Evolutionary conservation across 2,113 vertebrate species (phyloP).

Genomic region (Ceratotherium simum): DNA sequence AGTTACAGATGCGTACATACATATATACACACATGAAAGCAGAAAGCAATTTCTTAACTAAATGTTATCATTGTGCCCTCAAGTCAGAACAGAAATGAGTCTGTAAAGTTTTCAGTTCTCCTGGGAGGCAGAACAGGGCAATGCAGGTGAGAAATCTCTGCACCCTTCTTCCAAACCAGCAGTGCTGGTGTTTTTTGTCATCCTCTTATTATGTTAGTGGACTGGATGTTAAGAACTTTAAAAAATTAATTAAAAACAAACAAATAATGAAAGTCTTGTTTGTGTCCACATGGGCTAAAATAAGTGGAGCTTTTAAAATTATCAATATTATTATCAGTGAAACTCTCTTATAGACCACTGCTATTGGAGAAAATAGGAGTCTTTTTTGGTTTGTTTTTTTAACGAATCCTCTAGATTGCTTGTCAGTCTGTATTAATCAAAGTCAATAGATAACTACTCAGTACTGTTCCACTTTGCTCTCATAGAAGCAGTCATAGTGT

Average conservation of each 20-base stretch:
- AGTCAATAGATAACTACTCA: conserved; percentile 67
- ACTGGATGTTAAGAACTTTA: background rate
- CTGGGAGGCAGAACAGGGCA: background rate
- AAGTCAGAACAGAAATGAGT: background rate
- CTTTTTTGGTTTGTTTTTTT: conserved; percentile 30
- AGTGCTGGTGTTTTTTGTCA: background rate
- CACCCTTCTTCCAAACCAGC: background rate
- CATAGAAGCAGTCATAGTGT: conserved; percentile 58
- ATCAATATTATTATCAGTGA: background rate
- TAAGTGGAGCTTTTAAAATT: background rate
- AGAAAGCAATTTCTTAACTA: background rate
- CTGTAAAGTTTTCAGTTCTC: background rate
- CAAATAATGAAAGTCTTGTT: background rate
- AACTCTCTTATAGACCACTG: background rate
- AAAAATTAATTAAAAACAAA: background rate
- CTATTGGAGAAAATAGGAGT: conserved; percentile 8
- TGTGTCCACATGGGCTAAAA: background rate
- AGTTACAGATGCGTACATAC: background rate
- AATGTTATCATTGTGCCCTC: background rate
- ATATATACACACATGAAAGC: background rate
- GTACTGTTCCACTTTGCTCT: conserved; percentile 50
- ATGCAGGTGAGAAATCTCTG: background rate
- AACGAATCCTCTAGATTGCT: conserved; percentile 69
- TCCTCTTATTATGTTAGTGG: background rate
- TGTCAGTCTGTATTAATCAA: conserved; percentile 73